These are phyloP conservation scores for Phainopepla nitens DNA, from an alignment of 2,113 vertebrate species.

Conservation along the genomic window DNA sequence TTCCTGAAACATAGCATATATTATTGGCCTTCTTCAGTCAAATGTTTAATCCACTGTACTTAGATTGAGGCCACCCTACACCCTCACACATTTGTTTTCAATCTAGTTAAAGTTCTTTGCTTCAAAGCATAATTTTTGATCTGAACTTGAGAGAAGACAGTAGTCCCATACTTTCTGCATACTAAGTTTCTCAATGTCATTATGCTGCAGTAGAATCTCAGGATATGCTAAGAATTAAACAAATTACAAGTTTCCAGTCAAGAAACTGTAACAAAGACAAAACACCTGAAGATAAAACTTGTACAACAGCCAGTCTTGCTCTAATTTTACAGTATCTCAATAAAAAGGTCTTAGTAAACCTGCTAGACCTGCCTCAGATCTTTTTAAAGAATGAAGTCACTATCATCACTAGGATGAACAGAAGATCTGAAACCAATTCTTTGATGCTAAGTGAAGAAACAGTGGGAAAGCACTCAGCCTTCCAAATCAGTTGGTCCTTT, in stretches of 20 bases:
- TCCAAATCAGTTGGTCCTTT: not conserved
- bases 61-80: not conserved
- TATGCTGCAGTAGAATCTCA: not conserved
- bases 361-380: not conserved
- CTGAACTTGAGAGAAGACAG: not conserved
- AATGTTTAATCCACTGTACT: not conserved
- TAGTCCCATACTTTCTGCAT: not conserved
- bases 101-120: not conserved
- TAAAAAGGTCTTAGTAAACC: not conserved
- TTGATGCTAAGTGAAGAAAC: not conserved
- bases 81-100: not conserved
- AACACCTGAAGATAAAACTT: not conserved
- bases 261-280: not conserved
- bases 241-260: not conserved
- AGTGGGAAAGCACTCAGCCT: not conserved
- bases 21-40: not conserved
- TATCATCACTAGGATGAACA: not conserved
- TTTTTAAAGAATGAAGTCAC: not conserved
- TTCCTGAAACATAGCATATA: not conserved
- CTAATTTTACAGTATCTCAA: not conserved
- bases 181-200: not conserved
- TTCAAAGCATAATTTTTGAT: not conserved
- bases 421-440: not conserved
- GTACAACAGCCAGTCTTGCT: not conserved
- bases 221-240: not conserved